These are phyloP conservation scores for Chloroclystis v-ata DNA, from an alignment of 2,888 invertebrate species.

Conservation along the genomic window DNA sequence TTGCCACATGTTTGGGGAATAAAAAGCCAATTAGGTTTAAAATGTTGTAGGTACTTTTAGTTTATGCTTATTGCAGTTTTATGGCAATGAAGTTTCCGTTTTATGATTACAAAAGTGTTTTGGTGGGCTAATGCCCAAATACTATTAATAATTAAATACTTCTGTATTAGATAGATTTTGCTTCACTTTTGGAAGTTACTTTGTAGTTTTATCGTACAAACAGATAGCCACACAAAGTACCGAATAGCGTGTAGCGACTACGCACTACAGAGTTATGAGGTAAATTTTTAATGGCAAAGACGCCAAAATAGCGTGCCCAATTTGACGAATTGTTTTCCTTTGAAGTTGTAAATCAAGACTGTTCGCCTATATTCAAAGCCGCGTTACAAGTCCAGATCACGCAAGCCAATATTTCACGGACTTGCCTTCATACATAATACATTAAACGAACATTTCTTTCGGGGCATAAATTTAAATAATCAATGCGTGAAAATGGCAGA, in stretches of 20 bases:
- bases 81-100: too few relatives aligned
- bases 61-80: conserved; percentile 5
- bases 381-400: conserved; percentile 56
- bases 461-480: conserved; percentile 32
- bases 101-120: too few relatives aligned
- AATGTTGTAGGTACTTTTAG: conserved; percentile 13
- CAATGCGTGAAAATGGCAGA: conserved; percentile 27
- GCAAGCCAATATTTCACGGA: conserved; percentile 61
- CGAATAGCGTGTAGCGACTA: conserved; percentile 4
- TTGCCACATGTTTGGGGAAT: conserved; percentile 18
- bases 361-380: conserved; percentile 34
- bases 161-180: too few relatives aligned
- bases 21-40: conserved; percentile 24
- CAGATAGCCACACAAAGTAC: neutral
- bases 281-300: conserved; percentile 7
- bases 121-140: too few relatives aligned
- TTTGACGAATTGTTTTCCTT: conserved; percentile 17
- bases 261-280: conserved; percentile 7
- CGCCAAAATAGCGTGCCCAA: conserved; percentile 18
- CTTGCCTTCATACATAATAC: conserved; percentile 46
- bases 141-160: too few relatives aligned
- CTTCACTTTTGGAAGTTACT: too few relatives aligned
- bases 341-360: conserved; percentile 35
- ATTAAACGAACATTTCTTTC: conserved; percentile 36
- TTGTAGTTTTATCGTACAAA: neutral